These are phyloP conservation scores for Catalaphyllia jardinei DNA, from an alignment of 64 coral and sea anemone genomes.

Conservation along the genomic window DNA sequence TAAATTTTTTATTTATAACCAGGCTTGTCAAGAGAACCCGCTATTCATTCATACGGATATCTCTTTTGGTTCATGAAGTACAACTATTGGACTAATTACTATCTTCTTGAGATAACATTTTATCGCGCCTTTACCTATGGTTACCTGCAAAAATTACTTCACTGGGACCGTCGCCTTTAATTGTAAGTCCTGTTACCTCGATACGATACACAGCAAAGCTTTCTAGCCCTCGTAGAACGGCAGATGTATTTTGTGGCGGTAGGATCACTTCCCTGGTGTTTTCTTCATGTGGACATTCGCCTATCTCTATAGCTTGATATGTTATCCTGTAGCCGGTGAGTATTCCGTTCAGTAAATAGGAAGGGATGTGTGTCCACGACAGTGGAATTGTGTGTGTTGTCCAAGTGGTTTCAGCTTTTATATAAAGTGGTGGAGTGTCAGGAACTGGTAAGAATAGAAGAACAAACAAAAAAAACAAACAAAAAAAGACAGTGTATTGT, in stretches of 20 bases:
- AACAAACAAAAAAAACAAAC: no score
- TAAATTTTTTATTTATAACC: no score
- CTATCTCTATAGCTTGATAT: slow-evolving; percentile 56
- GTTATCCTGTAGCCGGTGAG: slow-evolving; percentile 65
- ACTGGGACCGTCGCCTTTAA: slow-evolving; percentile 69
- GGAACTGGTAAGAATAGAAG: slow-evolving; percentile 25
- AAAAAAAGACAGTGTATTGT: no score
- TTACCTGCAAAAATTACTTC: slow-evolving; percentile 73
- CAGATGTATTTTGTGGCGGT: slow-evolving; percentile 6
- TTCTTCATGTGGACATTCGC: slow-evolving; percentile 29
- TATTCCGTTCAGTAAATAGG: slow-evolving; percentile 36
- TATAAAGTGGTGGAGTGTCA: slow-evolving; percentile 31
- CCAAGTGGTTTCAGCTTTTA: slow-evolving; percentile 45
- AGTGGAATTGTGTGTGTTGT: slow-evolving; percentile 70
- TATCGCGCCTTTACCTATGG: neutral
- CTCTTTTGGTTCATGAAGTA: no score
- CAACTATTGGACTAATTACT: no score
- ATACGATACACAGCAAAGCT: slow-evolving; percentile 71
- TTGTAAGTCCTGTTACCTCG: slow-evolving; percentile 55
- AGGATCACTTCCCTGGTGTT: slow-evolving; percentile 35
- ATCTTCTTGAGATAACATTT: no score
- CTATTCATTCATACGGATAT: no score
- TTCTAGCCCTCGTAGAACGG: slow-evolving; percentile 56
- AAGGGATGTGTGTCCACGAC: slow-evolving; percentile 38
- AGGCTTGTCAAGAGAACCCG: no score